Conservation (phyloP, 2,888 invertebrate species). For the Diogma glabrata region DNA sequence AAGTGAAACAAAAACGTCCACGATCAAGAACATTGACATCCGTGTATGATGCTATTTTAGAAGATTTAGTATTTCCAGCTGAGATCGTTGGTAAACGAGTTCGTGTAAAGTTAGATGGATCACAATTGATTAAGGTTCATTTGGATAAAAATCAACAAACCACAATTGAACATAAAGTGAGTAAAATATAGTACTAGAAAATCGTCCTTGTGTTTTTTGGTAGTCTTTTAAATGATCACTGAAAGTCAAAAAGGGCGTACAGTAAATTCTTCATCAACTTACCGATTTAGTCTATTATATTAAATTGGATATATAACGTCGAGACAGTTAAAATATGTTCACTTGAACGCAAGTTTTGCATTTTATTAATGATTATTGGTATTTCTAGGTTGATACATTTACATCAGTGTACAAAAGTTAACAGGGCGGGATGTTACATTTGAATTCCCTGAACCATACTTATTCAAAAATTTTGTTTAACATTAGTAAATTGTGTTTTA, state of each 20-base stretch:
- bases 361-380: too few species aligned
- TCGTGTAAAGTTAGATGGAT: conserved; percentile 90
- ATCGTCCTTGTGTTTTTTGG: conserved; percentile 32
- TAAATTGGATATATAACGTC: neutral
- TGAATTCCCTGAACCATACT: conserved; percentile 97
- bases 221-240: conserved; percentile 23
- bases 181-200: conserved; percentile 16
- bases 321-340: neutral
- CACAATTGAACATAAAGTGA: conserved; percentile 97
- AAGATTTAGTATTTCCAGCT: conserved; percentile 96
- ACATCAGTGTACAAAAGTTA: conserved; percentile 97
- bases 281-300: neutral
- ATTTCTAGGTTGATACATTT: conserved; percentile 89
- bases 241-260: conserved; percentile 33
- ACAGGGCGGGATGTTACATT: conserved; percentile 98
- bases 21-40: conserved; percentile 84
- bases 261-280: conserved; percentile 17
- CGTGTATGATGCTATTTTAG: conserved; percentile 94
- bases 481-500: neutral
- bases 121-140: conserved; percentile 93
- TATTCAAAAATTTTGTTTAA: conserved; percentile 38
- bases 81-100: conserved; percentile 99
- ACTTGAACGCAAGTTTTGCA: too few species aligned
- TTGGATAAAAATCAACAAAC: conserved; percentile 98
- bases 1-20: conserved; percentile 65